Evolutionary conservation across 2,797 vertebrate genomes (phyloP).

Genomic region (Myotis vivesi): DNA sequence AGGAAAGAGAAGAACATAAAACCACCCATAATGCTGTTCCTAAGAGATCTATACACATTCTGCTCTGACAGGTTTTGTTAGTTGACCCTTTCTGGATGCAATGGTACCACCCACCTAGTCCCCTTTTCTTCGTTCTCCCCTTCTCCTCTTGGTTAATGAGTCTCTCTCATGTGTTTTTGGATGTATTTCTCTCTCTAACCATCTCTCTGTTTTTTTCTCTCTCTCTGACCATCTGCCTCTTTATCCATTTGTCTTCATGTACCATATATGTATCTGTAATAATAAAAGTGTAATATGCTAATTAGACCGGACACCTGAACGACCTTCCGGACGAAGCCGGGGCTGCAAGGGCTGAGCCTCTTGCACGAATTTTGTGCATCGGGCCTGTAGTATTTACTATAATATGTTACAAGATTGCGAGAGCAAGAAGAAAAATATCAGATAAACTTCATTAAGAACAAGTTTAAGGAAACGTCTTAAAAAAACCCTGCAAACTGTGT

Average conservation of each 20-base stretch:
- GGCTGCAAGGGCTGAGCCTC: too few relatives aligned
- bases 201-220: background rate
- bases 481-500: background rate
- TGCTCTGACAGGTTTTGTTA: background rate
- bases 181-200: background rate
- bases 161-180: background rate
- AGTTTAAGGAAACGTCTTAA: background rate
- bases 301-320: too few relatives aligned
- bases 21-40: background rate
- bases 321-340: too few relatives aligned
- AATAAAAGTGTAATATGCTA: too few relatives aligned
- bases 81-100: background rate
- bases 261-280: background rate
- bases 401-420: background rate
- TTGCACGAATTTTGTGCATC: too few relatives aligned
- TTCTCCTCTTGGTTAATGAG: background rate
- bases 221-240: background rate
- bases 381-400: background rate
- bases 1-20: slow-evolving; percentile 16
- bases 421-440: background rate
- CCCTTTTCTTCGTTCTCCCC: background rate
- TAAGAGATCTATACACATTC: background rate
- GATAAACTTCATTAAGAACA: slow-evolving; percentile 10
- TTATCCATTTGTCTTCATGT: background rate
- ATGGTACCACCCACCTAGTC: too few relatives aligned